Conservation (phyloP, 2,797 vertebrate species). For the Coregonus ussuriensis region DNA sequence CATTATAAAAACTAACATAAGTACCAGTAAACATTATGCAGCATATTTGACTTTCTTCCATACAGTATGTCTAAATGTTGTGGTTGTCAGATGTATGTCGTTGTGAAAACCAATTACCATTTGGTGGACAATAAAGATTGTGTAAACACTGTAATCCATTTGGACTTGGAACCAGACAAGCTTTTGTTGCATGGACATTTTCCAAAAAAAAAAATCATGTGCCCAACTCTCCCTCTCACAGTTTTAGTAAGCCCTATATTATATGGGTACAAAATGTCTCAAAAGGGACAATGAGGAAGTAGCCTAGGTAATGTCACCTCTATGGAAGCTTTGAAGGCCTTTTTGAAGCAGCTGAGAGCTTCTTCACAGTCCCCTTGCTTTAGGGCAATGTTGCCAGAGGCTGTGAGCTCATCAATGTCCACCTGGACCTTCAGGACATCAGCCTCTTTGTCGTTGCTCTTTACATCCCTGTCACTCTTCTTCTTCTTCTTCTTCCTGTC, state of each 20-base stretch:
- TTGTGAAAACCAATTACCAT: too few relatives aligned
- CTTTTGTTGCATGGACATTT: too few relatives aligned
- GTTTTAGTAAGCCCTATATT: not conserved
- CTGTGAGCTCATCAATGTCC: constrained; percentile 69
- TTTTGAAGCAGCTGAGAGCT: constrained; percentile 76
- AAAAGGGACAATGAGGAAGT: not conserved
- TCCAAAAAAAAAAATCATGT: too few relatives aligned
- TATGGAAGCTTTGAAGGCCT: constrained; percentile 73
- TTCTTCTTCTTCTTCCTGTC: constrained; percentile 49
- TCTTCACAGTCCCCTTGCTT: constrained; percentile 43
- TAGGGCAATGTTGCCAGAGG: constrained; percentile 69
- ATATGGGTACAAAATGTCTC: not conserved
- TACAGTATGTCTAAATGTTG: too few relatives aligned
- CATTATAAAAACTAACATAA: not conserved
- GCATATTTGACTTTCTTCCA: too few relatives aligned
- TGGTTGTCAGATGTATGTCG: too few relatives aligned
- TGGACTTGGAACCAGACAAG: too few relatives aligned
- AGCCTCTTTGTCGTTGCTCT: constrained; percentile 12
- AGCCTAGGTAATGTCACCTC: constrained; percentile 33
- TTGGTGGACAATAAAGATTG: not conserved
- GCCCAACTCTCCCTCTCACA: not conserved
- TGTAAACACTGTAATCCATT: too few relatives aligned
- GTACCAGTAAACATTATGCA: too few relatives aligned
- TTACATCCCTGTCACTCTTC: constrained; percentile 27
- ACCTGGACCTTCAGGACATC: constrained; percentile 27